Evolutionary conservation across 2,797 vertebrate species (phyloP).

Genomic region (Rhinella marina): DNA sequence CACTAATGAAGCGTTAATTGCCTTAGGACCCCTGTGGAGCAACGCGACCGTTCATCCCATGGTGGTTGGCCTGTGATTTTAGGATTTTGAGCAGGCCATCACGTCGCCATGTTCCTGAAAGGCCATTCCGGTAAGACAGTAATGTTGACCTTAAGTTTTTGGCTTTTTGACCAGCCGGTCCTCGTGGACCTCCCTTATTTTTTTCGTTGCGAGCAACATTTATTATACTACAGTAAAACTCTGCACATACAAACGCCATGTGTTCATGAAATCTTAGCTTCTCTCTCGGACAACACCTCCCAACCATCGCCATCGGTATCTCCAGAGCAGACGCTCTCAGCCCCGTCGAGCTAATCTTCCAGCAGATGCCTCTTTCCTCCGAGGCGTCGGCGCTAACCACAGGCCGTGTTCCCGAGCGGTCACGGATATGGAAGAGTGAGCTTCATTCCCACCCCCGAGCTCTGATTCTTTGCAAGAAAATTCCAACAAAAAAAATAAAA

Average conservation of each 20-base stretch:
- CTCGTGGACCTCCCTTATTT: background rate
- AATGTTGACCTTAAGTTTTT: too few relatives aligned
- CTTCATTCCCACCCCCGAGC: conserved; percentile 38
- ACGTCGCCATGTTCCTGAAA: too few relatives aligned
- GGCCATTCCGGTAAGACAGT: too few relatives aligned
- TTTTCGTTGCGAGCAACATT: background rate
- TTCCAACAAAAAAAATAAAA: background rate
- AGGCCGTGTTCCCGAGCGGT: background rate
- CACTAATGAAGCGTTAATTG: too few relatives aligned
- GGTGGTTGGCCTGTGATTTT: too few relatives aligned
- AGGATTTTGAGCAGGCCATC: too few relatives aligned
- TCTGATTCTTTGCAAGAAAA: conserved; percentile 16
- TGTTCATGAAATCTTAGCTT: background rate
- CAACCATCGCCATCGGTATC: background rate
- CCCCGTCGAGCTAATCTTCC: background rate
- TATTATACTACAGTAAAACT: too few relatives aligned
- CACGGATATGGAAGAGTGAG: conserved; percentile 45
- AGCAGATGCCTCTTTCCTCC: conserved; percentile 35
- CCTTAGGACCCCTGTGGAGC: too few relatives aligned
- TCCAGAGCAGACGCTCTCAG: background rate
- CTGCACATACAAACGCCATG: background rate
- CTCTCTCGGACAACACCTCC: background rate
- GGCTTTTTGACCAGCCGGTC: too few relatives aligned
- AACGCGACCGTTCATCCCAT: too few relatives aligned
- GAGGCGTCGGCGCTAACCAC: background rate